A percentile compares a stretch with the other conserved stretches of the same genome.
Conservation (phyloP, 2,113 vertebrate species). For the Xyliphius kryptos region DNA sequence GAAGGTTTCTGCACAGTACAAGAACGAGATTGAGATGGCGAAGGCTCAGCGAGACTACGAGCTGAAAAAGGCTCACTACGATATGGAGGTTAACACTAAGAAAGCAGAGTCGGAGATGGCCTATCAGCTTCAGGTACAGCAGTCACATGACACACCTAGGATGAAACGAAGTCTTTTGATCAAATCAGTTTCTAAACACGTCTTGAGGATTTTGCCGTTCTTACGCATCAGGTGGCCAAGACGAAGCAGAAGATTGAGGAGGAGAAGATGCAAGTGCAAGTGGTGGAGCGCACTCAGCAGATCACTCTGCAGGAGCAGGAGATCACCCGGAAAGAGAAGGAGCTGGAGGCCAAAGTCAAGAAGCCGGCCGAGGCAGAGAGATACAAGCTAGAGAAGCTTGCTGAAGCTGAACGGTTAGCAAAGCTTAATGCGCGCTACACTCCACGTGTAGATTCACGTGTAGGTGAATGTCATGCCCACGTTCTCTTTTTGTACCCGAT, state of each 20-base stretch:
- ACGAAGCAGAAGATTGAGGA: conserved; percentile 91
- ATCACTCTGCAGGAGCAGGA: conserved; percentile 87
- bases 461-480: no score
- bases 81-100: conserved; percentile 81
- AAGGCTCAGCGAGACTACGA: conserved; percentile 85
- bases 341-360: conserved; percentile 79
- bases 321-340: conserved; percentile 76
- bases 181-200: background rate
- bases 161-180: background rate
- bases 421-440: background rate
- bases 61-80: conserved; percentile 81
- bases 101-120: conserved; percentile 87
- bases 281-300: conserved; percentile 86
- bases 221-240: conserved; percentile 74
- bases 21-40: conserved; percentile 90
- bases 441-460: no score
- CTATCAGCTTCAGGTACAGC: conserved; percentile 82
- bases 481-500: background rate
- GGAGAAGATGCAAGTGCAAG: conserved; percentile 83
- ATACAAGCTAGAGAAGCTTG: conserved; percentile 76
- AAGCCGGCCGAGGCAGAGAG: conserved; percentile 83
- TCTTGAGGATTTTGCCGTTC: background rate
- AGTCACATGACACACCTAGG: background rate
- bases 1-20: conserved; percentile 84
- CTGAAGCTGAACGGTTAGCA: conserved; percentile 75